Percentiles rank a stretch among this genome's conserved stretches.
phyloP scores from a whole-genome alignment of 2,113 vertebrate species.

The Phylloscopus whistleri region DNA sequence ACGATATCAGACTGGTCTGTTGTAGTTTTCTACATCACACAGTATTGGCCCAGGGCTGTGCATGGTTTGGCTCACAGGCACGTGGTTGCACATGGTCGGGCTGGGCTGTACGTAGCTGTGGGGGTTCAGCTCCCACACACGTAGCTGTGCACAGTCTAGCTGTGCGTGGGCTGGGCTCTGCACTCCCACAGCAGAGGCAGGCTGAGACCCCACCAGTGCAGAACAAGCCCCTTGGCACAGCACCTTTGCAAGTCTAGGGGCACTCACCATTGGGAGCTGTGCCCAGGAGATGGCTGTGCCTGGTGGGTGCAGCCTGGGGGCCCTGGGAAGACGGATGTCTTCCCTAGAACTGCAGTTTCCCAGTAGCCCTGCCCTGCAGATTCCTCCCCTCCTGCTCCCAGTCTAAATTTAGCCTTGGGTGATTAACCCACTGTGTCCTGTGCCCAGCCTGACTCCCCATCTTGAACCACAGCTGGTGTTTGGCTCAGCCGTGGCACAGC shows the following conservation, averaged over 20 bases:
- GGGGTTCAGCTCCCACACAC: not conserved
- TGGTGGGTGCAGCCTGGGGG: accelerated
- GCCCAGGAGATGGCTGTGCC: not conserved
- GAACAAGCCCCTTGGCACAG: not conserved
- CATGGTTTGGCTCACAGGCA: not conserved
- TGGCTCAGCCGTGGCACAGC: not conserved
- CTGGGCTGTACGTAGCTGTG: not conserved
- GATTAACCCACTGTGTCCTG: slow-evolving; percentile 21
- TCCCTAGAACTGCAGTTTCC: not conserved
- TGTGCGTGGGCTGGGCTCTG: not conserved
- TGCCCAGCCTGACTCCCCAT: not conserved
- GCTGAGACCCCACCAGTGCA: not conserved
- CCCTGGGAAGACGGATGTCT: not conserved
- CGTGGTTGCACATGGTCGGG: not conserved
- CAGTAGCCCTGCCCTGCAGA: slow-evolving; percentile 33
- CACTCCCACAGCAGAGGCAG: not conserved
- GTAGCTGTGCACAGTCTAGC: not conserved
- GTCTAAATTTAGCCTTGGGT: slow-evolving; percentile 46
- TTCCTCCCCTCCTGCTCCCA: slow-evolving; percentile 26
- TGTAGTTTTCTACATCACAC: not conserved
- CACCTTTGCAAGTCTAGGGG: not conserved
- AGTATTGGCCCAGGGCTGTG: not conserved
- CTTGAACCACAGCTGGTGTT: accelerated
- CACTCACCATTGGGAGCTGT: not conserved
- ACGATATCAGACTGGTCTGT: not conserved